Evolutionary conservation across 2,113 vertebrate genomes (phyloP), one percentile per base, ranked within the genome.

Genomic region (Trichechus manatus): DNA sequence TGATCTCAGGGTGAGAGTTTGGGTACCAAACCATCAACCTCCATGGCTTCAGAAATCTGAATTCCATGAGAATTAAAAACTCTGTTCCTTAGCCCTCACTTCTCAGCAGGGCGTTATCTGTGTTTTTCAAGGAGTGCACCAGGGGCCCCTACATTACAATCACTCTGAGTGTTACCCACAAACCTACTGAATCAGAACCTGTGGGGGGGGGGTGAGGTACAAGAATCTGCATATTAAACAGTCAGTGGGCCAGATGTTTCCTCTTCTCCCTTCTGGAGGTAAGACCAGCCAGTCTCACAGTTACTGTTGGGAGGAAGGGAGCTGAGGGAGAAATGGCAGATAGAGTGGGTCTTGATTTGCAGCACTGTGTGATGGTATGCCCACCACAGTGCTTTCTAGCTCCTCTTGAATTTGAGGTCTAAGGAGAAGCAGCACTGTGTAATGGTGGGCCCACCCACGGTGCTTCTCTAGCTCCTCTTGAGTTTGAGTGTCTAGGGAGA

Each of bases 311-410:
- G 39, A 39, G 15, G 50, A 44, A 50, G 36, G 25, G 5, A 14
- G 2, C 10, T 0, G 1, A 42, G 19, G 11, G 33, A 78, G 33
- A 50, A 33, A 61, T 0, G 42, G 64, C 4, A 3, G 39, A 42
- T 1, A 2, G n/a, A 31, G 5, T 6, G 17, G 68, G 8, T 59
- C 39, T 53, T 5, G 3, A 22, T 27, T 29, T 15, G 17, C 47
- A 59, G 17, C 0, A 7, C 13, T 3, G 17, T 20, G 50, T 8
- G 39, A 47, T 47, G 47, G 47, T 47, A 47, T 7, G 47, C 10
- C 47, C 47, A 47, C 10, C 47, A 47, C 47, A 47, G 47, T 47
- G 47, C 10, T 47, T 47, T 80, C 6, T 20, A 17, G 33, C 3
- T 83, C 75, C 53, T 80, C 4, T 27, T 61, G 42, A 72, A 4